These are phyloP conservation scores for Diadema setosum DNA, from an alignment of 35 echinoderm and acorn worm species.

Conservation along the genomic window DNA sequence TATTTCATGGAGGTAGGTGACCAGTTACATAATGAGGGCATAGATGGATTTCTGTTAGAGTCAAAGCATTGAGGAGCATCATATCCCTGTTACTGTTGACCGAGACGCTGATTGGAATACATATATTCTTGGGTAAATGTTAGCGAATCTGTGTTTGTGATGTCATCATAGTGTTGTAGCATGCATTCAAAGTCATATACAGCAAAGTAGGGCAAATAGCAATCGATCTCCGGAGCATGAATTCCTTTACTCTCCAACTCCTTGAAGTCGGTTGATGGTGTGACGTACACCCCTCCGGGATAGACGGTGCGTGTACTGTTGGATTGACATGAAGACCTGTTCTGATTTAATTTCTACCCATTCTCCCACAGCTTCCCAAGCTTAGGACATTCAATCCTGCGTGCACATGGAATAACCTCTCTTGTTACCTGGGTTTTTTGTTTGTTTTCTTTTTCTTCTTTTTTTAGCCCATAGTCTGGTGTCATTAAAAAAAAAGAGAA, in stretches of 20 bases:
- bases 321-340: not conserved
- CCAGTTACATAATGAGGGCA: constrained; percentile 14
- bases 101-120: constrained; percentile 18
- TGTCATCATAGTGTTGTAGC: not conserved
- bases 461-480: too few relatives aligned
- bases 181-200: not conserved
- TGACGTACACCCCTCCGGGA: too few relatives aligned
- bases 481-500: too few relatives aligned
- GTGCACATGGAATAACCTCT: too few relatives aligned
- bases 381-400: too few relatives aligned
- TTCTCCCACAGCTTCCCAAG: too few relatives aligned
- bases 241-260: not conserved
- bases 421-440: too few relatives aligned
- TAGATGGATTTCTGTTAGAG: constrained; percentile 7
- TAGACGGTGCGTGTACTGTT: not conserved
- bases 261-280: not conserved
- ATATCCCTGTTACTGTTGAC: constrained; percentile 38
- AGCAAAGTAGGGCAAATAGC: constrained; percentile 29
- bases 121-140: not conserved
- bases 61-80: constrained; percentile 38
- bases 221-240: not conserved
- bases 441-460: too few relatives aligned
- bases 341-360: too few relatives aligned
- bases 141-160: not conserved
- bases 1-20: constrained; percentile 36